Percentiles rank a stretch among this genome's conserved stretches.
Conservation (phyloP, 2,113 vertebrate species). For the Acanthisitta chloris region DNA sequence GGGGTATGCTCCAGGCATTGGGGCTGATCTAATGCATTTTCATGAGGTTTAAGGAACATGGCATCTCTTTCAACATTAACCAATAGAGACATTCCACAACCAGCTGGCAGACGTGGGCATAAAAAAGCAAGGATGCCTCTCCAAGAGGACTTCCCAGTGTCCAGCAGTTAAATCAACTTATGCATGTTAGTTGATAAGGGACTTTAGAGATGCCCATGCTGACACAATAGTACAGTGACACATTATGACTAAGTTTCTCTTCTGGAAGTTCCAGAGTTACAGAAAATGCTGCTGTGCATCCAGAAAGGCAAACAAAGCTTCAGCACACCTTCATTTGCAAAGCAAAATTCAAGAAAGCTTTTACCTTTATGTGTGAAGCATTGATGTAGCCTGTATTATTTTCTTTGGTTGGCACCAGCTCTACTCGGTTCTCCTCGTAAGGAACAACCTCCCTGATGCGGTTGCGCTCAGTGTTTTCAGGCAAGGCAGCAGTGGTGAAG, state of each 20-base stretch:
- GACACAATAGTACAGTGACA: not conserved
- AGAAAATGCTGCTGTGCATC: not conserved
- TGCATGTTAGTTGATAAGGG: not conserved
- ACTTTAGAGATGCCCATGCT: not conserved
- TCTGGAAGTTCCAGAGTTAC: not conserved
- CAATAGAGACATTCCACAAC: not conserved
- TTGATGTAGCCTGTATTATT: conserved; percentile 95
- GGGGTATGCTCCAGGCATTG: not conserved
- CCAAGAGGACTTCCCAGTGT: not conserved
- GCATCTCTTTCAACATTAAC: not conserved
- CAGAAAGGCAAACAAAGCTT: not conserved
- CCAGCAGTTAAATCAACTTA: not conserved
- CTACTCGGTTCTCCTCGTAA: conserved; percentile 91
- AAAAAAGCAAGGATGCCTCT: not conserved
- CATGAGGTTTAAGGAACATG: not conserved
- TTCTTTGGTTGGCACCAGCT: conserved; percentile 93
- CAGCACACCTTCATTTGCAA: not conserved
- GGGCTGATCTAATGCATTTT: not conserved
- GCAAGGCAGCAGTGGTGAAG: conserved; percentile 83
- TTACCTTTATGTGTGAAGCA: conserved; percentile 91
- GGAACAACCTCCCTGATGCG: conserved; percentile 89
- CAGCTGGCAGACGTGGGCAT: not conserved
- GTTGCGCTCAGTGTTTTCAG: conserved; percentile 89
- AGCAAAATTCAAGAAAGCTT: not conserved
- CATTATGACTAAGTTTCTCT: not conserved